Conservation (phyloP, 1,140 invertebrate species). For the Brachionus manjavacas region DNA sequence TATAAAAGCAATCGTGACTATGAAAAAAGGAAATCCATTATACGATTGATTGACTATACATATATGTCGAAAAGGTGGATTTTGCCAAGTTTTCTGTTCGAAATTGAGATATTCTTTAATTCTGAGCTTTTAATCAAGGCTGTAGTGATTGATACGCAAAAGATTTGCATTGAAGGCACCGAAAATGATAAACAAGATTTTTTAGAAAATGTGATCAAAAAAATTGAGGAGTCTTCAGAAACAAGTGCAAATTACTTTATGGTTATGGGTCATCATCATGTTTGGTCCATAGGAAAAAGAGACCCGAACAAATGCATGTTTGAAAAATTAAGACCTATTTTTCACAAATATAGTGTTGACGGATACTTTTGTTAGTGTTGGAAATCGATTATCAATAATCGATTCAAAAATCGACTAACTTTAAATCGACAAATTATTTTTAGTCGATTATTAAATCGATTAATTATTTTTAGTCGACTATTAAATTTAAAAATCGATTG, state of each 20-base stretch:
- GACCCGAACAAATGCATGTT: constrained; percentile 58
- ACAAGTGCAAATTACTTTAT: neutral
- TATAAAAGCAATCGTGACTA: neutral
- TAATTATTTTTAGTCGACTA: too few species aligned
- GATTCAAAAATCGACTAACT: too few species aligned
- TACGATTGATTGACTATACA: neutral
- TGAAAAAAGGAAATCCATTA: neutral
- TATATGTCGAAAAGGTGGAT: neutral
- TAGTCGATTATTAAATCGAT: too few species aligned
- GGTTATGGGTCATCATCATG: constrained; percentile 49
- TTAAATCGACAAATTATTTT: too few species aligned
- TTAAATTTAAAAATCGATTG: too few species aligned
- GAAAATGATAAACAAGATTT: neutral
- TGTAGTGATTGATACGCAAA: neutral
- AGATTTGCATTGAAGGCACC: neutral
- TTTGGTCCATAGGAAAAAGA: constrained; percentile 59
- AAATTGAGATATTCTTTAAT: neutral
- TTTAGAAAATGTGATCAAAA: neutral
- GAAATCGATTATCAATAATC: too few species aligned
- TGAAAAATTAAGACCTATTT: constrained; percentile 53
- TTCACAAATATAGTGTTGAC: constrained; percentile 57
- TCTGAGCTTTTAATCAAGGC: neutral
- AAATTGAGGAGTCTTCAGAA: neutral
- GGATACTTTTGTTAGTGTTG: too few species aligned
- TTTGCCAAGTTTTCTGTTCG: neutral